phyloP scores from a whole-genome alignment of 2,797 vertebrate genomes.

The Protosalanx chinensis region DNA sequence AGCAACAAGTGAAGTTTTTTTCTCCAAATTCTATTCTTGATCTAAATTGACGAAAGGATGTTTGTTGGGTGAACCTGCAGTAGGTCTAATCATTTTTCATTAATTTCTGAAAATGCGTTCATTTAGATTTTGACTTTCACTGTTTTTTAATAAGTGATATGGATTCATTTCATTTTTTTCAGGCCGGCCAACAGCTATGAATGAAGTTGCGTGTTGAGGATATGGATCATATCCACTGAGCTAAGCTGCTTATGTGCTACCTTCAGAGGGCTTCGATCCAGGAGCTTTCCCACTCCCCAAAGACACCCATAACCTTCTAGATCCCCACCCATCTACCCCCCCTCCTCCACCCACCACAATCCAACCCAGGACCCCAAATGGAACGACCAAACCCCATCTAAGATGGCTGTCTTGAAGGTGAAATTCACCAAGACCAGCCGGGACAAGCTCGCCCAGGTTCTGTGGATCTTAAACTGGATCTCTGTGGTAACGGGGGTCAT shows the following conservation, averaged over 20 bases:
- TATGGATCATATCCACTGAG: constrained; percentile 44
- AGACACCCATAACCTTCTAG: constrained; percentile 22
- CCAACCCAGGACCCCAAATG: constrained; percentile 22
- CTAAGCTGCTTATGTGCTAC: constrained; percentile 70
- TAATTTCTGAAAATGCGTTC: neutral
- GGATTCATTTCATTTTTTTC: constrained; percentile 17
- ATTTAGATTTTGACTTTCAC: constrained; percentile 4
- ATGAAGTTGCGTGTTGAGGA: constrained; percentile 51
- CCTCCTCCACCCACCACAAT: constrained; percentile 40
- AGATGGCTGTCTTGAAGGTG: constrained; percentile 86
- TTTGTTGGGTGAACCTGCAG: neutral
- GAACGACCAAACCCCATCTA: constrained; percentile 19
- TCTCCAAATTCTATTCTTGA: too few relatives aligned
- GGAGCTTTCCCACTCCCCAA: constrained; percentile 36
- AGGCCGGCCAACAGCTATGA: constrained; percentile 14
- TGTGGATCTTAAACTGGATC: constrained; percentile 94
- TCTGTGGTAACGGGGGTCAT: constrained; percentile 83
- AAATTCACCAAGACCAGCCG: constrained; percentile 86
- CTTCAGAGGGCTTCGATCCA: constrained; percentile 38
- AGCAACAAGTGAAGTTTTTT: neutral
- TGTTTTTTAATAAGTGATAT: constrained; percentile 1
- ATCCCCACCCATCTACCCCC: constrained; percentile 46
- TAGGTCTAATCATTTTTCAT: neutral
- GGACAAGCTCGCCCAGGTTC: constrained; percentile 86
- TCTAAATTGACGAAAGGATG: too few relatives aligned